phyloP scores from a whole-genome alignment of 2,113 vertebrate genomes.

The Ageneiosus marmoratus region DNA sequence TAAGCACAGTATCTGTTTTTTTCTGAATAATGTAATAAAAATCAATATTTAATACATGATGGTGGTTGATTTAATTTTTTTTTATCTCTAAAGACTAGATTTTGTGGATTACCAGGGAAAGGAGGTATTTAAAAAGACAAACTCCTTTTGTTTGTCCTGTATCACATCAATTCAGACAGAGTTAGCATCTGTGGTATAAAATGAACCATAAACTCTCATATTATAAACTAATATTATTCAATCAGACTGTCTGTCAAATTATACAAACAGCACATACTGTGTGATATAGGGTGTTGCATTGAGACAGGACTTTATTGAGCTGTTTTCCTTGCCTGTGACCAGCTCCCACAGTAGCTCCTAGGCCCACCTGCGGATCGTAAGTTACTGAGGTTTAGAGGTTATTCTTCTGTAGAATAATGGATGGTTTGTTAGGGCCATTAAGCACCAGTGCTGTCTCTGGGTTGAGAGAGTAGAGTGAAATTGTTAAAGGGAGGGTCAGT shows the following conservation, averaged over 20 bases:
- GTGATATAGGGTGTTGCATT: neutral
- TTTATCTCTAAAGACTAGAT: neutral
- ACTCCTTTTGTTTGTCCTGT: neutral
- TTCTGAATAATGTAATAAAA: neutral
- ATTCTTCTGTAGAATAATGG: conserved; percentile 44
- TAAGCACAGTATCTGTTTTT: neutral
- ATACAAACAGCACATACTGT: neutral
- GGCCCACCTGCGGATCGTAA: conserved; percentile 30
- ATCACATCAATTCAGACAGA: no score
- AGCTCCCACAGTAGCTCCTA: conserved; percentile 23
- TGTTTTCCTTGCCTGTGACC: conserved; percentile 29
- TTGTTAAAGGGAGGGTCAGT: conserved; percentile 39
- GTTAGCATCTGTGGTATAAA: neutral
- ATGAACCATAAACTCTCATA: neutral
- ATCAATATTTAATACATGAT: neutral
- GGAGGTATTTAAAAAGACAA: neutral
- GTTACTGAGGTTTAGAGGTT: conserved; percentile 43
- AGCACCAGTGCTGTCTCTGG: conserved; percentile 28
- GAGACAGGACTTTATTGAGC: conserved; percentile 38
- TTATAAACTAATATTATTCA: neutral
- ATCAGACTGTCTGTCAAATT: neutral
- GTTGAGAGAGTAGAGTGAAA: conserved; percentile 37
- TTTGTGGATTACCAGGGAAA: neutral
- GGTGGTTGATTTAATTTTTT: neutral
- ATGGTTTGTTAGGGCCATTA: conserved; percentile 46